These are phyloP conservation scores for Pseudochirops corinnae DNA, from an alignment of 2,797 vertebrate genomes.

Conservation along the genomic window DNA sequence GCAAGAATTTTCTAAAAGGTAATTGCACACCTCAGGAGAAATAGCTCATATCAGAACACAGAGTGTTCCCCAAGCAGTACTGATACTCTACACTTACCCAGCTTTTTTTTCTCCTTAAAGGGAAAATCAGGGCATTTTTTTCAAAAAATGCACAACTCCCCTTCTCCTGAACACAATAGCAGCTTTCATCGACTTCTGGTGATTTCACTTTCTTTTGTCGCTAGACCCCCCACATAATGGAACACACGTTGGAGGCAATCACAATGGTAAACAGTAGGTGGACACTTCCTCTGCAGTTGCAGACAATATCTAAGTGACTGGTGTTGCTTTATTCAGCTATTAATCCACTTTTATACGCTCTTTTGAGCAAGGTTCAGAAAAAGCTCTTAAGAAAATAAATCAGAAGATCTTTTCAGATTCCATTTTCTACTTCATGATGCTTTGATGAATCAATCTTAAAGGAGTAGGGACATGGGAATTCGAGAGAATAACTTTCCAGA, in stretches of 20 bases:
- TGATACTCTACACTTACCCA: not conserved
- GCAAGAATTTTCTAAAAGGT: conserved; percentile 42
- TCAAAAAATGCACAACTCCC: conserved; percentile 37
- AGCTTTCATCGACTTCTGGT: conserved; percentile 67
- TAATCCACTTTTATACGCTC: conserved; percentile 67
- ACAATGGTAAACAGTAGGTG: conserved; percentile 58
- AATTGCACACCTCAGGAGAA: conserved; percentile 37
- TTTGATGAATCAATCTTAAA: conserved; percentile 53
- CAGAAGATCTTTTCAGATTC: conserved; percentile 73
- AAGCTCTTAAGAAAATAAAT: conserved; percentile 70
- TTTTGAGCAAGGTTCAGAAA: conserved; percentile 68
- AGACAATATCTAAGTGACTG: conserved; percentile 56
- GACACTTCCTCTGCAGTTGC: conserved; percentile 52
- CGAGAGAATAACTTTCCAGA: conserved; percentile 52
- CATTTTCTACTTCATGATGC: conserved; percentile 61
- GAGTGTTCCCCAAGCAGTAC: conserved; percentile 27
- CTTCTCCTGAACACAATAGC: conserved; percentile 63
- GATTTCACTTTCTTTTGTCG: conserved; percentile 76
- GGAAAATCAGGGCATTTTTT: conserved; percentile 69
- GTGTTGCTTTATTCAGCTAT: conserved; percentile 57
- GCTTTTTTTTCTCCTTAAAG: conserved; percentile 46
- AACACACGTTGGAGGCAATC: conserved; percentile 58
- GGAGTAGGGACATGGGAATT: conserved; percentile 29
- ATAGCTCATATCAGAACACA: not conserved
- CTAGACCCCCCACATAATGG: conserved; percentile 60